Base-by-base conservation (phyloP, 2,888 invertebrate genomes). In the Chrysolina haemoptera region DNA sequence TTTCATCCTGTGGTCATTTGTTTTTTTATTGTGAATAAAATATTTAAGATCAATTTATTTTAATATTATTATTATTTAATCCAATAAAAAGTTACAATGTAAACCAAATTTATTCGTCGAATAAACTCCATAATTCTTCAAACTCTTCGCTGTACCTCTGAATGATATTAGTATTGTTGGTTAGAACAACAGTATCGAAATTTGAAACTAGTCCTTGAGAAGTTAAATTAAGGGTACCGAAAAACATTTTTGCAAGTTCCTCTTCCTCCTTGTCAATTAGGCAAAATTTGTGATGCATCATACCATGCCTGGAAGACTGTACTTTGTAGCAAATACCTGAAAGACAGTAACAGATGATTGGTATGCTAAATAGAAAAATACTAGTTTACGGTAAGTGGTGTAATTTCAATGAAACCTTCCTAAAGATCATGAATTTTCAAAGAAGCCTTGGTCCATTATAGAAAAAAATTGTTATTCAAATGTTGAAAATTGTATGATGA, bases 251-350 rank as follows among this genome's bases (percentile, higher is more conserved):
- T 1, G 81, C 79, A 40, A 27, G 62, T 16, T 74, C 55, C 62
- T 55, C 22, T 70, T 82, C 78, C 18, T 80, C 74, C 74, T 83
- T 83, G 76, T 86, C 86, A 41, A 85, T 80, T 35, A 86, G 53
- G 75, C 85, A 84, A 76, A 82, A 86, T 72, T 96, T 96, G 84
- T 96, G 94, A 82, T 96, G 96, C 94, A 96, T 94, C 69, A 93
- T 78, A 63, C 90, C 87, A 0, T 89, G 89, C 85, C 88, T 20
- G 43, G 73, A 62, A 8, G 68, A 53, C 68, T 83, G 83, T 12
- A 77, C 89, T 76, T 90, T 89, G 0, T 92, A 88, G 66, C 88
- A 87, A 71, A 93, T 88, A 18, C 91, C 92, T 88, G 87, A 84
- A 83, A 89, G 88, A 27, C 14, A 27, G 35, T 62, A 9, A n/a